Conservation (phyloP, 1,140 invertebrate genomes). For the Drosophila albomicans region DNA sequence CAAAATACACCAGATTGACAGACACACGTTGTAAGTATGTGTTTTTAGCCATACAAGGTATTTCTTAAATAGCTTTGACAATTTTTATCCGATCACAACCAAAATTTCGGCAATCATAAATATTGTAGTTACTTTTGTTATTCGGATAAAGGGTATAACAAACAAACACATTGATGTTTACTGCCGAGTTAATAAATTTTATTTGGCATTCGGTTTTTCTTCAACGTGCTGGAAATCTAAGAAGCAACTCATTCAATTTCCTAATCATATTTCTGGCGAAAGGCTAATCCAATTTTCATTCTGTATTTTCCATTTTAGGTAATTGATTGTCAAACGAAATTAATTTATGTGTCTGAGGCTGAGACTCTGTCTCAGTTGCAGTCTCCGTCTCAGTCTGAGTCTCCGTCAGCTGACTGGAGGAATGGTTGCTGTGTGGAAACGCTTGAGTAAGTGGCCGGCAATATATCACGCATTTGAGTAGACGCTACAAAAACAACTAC, state of each 20-base stretch:
- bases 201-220: conserved; percentile 1
- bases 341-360: conserved; percentile 65
- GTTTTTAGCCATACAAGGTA: no score
- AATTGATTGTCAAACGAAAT: conserved; percentile 75
- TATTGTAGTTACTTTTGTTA: no score
- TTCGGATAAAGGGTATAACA: no score
- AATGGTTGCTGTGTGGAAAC: conserved; percentile 23
- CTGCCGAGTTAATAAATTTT: not conserved
- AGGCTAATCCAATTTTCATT: conserved; percentile 30
- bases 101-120: no score
- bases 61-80: no score
- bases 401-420: not conserved
- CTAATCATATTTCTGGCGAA: conserved; percentile 14
- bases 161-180: not conserved
- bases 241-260: not conserved
- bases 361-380: conserved; percentile 6
- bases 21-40: no score
- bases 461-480: conserved; percentile 78
- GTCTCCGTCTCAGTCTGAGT: not conserved
- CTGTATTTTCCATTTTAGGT: conserved; percentile 62
- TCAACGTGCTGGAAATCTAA: not conserved
- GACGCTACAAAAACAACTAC: conserved; percentile 73
- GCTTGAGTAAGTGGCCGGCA: conserved; percentile 70
- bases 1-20: no score
- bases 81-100: no score